phyloP scores from a whole-genome alignment of 2,888 invertebrate species.

The Cheilosia scutellata region DNA sequence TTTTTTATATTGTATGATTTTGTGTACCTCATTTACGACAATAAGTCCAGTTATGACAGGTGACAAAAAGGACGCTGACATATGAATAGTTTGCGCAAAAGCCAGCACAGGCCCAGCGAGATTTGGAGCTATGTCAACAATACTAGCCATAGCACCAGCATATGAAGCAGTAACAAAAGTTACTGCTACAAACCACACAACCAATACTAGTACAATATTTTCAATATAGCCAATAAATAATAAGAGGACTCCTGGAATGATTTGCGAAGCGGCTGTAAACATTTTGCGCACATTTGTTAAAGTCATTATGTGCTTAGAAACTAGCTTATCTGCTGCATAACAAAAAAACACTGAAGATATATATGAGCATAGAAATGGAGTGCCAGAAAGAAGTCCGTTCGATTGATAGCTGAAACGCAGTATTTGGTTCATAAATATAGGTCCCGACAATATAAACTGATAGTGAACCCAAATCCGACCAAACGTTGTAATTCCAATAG shows the following conservation, averaged over 20 bases:
- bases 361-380: conserved; percentile 89
- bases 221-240: conserved; percentile 88
- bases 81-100: conserved; percentile 91
- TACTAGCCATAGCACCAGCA: conserved; percentile 91
- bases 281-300: conserved; percentile 88
- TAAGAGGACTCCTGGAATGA: conserved; percentile 88
- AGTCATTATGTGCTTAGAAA: conserved; percentile 86
- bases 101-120: conserved; percentile 90
- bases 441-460: conserved; percentile 89
- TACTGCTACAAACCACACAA: conserved; percentile 89
- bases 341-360: conserved; percentile 89
- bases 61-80: conserved; percentile 90
- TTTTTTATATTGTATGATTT: background rate
- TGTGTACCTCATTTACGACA: conserved; percentile 86
- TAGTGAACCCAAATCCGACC: conserved; percentile 91
- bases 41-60: conserved; percentile 88
- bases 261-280: conserved; percentile 89
- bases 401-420: conserved; percentile 88
- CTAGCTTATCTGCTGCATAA: conserved; percentile 88
- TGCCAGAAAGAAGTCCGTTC: conserved; percentile 88
- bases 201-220: conserved; percentile 85
- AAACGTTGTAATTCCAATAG: conserved; percentile 89
- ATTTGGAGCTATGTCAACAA: conserved; percentile 92
- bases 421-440: conserved; percentile 89
- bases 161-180: conserved; percentile 89